Base-by-base conservation (phyloP, 2,113 vertebrate genomes). In the Sinocyclocheilus rhinocerous region DNA sequence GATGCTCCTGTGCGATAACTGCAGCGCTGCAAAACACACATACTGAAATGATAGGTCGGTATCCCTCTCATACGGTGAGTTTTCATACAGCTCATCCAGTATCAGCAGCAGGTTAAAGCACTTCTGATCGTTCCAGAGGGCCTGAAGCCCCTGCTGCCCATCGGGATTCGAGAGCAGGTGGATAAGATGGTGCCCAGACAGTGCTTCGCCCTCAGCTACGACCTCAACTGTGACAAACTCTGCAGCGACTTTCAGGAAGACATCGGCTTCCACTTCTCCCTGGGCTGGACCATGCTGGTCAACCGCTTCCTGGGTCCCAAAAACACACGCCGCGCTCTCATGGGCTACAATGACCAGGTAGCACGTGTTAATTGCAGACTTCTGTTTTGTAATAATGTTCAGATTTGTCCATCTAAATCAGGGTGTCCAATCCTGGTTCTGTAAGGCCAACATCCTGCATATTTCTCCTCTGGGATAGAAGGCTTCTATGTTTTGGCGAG, bases 261-360 rank as follows among this genome's bases (percentile, higher is more conserved):
- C 91, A 94, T 99, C 16, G 92, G 97, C 91, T 99, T 99, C 91
- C 98, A 99, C 89, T 99, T 99, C 89, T 99, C 98, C 6, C 93
- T 99, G 9, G 98, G 98, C 0, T 99, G 98, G 98, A 98, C 98
- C 0, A 99, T 99, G 97, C 92, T 99, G 55, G 98, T 99, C 87
- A 99, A 97, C 89, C 95, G 98, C 83, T 99, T 98, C 92, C 93
- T 99, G 84, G 98, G 98, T 55, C 96, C 97, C 86, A 99, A 98
- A 92, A 98, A 97, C 86, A 96, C 96, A 22, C 95, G 97, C 4
- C 92, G 97, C 18, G 97, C 97, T 72, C 93, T 99, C 87, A 96
- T 97, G 95, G 97, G 97, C 90, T 98, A 97, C 89, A 97, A 90
- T 0, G 97, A 99, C 87, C 98, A 99, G 98, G 98, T 97, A 87